Base-by-base conservation (phyloP, 1,140 invertebrate species). In the Ceratina calcarata region DNA sequence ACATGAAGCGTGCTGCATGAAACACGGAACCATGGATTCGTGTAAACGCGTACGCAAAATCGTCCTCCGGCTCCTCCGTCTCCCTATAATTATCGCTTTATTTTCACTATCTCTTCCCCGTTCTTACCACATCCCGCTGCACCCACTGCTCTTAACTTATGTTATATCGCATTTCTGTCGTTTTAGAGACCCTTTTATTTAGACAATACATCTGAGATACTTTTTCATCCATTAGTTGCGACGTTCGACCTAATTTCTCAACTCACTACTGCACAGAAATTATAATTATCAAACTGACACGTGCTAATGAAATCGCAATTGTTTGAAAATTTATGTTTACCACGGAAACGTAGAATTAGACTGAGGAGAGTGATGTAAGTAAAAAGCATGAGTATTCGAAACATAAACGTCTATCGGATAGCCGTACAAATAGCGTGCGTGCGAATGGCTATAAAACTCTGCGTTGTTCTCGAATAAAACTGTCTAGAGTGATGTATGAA, bases 21-120 rank as follows among this genome's bases (percentile, higher is more conserved):
- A 79, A 84, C 32, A 37, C 55, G 73, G 69, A 77, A 77, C 82
- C 73, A 65, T 83, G 72, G 81, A 84, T 84, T 60, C 64, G 51
- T 71, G 60, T 76, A 66, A 68, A 27, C 72, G 58, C 18, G 12
- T 18, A 64, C 37, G 81, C 57, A 58, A 71, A 71, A 81, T 64
- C 62, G 53, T 58, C 55, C n/a, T 45, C 20, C 67, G 57, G 53
- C 72, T 76, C 51, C 71, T 45, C 20, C 67, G 57, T 55, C 72
- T 76, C 51, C 71, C 58, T 72, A 66, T 66, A 37, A 73, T 79
- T 79, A 75, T 68, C 67, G 37, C 78, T 53, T 62, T 84, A 64
- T 65, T 20, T 55, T 22, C 69, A 24, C 37, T 15, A 7, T 27
- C 27, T 27, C n/a, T 20, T 7, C 8, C 0, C 18, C 16, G n/a